phyloP scores from a whole-genome alignment of 2,113 vertebrate genomes.

The Rhineura floridana region DNA sequence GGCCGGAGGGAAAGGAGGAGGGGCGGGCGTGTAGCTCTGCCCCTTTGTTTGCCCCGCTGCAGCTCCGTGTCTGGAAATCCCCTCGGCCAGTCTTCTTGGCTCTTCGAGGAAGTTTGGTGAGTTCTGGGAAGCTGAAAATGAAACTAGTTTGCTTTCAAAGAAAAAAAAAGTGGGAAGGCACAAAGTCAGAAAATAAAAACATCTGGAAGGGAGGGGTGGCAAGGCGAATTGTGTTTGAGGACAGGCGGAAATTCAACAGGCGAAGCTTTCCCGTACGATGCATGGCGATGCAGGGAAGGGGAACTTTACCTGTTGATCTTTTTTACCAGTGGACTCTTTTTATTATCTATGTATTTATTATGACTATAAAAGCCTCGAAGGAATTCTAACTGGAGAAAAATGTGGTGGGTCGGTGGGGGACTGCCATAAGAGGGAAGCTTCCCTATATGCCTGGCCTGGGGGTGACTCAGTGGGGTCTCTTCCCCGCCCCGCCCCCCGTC shows the following conservation, averaged over 20 bases:
- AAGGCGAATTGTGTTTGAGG: no score
- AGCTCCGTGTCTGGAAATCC: not conserved
- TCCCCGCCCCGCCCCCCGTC: no score
- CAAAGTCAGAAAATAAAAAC: not conserved
- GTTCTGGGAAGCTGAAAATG: slow-evolving; percentile 18
- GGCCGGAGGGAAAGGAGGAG: slow-evolving; percentile 26
- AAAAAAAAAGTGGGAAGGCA: no score
- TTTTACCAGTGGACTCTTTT: no score
- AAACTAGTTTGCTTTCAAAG: not conserved
- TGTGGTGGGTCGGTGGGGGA: no score
- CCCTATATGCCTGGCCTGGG: no score
- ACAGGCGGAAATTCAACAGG: not conserved
- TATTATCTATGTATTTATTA: no score
- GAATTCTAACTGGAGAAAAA: no score
- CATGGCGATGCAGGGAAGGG: not conserved
- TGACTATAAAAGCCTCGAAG: no score
- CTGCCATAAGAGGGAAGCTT: no score
- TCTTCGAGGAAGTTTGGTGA: not conserved
- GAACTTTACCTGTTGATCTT: not conserved
- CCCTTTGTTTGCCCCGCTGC: not conserved
- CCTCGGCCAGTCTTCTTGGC: not conserved
- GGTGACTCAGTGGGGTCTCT: no score
- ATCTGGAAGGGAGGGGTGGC: no score
- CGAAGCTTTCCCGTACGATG: not conserved
- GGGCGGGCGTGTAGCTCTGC: not conserved